These are phyloP conservation scores for Conus betulinus DNA, from an alignment of 1,140 invertebrate genomes.

Conservation along the genomic window DNA sequence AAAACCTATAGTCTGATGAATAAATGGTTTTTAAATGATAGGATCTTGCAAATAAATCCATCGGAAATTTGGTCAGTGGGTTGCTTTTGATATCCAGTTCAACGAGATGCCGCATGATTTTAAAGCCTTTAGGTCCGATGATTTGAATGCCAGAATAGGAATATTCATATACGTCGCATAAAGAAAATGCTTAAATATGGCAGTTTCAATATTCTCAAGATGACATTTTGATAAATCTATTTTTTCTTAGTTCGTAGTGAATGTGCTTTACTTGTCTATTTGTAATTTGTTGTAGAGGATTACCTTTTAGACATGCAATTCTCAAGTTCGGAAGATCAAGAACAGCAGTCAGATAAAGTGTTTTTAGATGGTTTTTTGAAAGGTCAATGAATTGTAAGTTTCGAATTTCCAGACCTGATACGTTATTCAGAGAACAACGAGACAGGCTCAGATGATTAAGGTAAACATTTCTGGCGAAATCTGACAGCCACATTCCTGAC, in stretches of 20 bases:
- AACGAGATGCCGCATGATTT: not conserved
- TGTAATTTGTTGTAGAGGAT: not conserved
- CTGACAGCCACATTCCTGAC: not conserved
- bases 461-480: not conserved
- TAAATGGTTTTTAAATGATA: constrained; percentile 37
- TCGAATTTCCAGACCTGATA: not conserved
- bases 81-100: not conserved
- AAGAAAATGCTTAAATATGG: constrained; percentile 1
- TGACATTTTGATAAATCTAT: not conserved
- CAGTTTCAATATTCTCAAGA: not conserved
- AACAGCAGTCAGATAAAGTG: not conserved
- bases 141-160: not conserved
- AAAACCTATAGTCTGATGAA: constrained; percentile 36
- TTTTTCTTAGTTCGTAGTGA: not conserved
- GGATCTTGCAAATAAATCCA: constrained; percentile 40
- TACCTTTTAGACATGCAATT: not conserved
- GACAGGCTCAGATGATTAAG: not conserved
- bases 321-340: not conserved
- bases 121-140: not conserved
- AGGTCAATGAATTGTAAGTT: not conserved
- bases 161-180: constrained; percentile 5
- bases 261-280: not conserved
- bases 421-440: not conserved
- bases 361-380: not conserved
- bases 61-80: not conserved